Evolutionary conservation across 2,888 invertebrate genomes (phyloP), one percentile per base, ranked within the genome.

Genomic region (Stenchaetothrips biformis): DNA sequence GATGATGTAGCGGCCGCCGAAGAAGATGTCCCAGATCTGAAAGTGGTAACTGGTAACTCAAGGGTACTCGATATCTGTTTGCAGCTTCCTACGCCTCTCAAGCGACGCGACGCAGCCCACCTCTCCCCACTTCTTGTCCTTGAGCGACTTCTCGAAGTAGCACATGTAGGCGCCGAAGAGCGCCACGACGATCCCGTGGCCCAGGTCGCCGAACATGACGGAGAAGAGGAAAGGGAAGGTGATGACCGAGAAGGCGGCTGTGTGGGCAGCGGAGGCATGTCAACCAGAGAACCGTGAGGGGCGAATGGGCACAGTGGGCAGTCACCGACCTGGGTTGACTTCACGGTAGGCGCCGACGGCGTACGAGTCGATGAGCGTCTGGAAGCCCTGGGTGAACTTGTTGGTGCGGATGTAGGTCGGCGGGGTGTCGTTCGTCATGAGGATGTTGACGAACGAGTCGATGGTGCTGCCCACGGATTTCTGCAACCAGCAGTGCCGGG

Each of bases 331-430:
- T 84, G 96, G 96, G 88, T 97, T 98, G 82, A 94, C 94, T 88
- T 98, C 98, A 82, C 96, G 90, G 87, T 98, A 98, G 47, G 93
- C 92, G 80, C 96, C 95, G 37, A 97, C 92, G 80, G 97, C 98
- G 86, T 98, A 98, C 0, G 97, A 91, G 87, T 98, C 95, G 83
- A 98, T 95, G 83, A 98, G 91, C 85, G 91, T 92, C 88, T 98
- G 98, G 89, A 98, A 98, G 80, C 95, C 97, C 83, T 89, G 89
- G 0, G 97, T 98, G 88, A 98, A 97, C 85, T 94, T 94, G 88
- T 98, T 98, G 81, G 95, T 94, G 53, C 95, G 90, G 87, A 96
- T 95, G 88, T 92, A 97, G 0, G 98, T 98, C 1, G 98, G 97
- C 48, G 97, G 96, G 84, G 91, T 74, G 21, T 74, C 67, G 21